These are phyloP conservation scores for Noctuana brunneofusca DNA, from an alignment of 2,888 invertebrate species.

Conservation along the genomic window DNA sequence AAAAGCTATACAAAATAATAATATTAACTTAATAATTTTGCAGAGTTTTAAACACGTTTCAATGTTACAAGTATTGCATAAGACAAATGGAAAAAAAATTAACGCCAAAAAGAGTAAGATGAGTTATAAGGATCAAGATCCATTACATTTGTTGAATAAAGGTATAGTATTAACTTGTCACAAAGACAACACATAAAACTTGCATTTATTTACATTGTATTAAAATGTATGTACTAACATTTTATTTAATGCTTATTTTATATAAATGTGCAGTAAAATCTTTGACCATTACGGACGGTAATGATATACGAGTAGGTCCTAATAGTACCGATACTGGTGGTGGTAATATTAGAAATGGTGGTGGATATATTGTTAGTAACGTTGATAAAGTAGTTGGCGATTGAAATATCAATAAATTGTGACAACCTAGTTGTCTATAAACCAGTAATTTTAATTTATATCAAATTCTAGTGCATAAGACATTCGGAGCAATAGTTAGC, in stretches of 20 bases:
- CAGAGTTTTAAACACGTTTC: constrained; percentile 68
- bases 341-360: too few relatives aligned
- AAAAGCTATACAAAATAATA: too few relatives aligned
- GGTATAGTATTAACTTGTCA: constrained; percentile 47
- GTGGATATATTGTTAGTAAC: too few relatives aligned
- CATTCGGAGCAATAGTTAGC: constrained; percentile 64
- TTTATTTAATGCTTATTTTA: too few relatives aligned
- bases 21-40: too few relatives aligned
- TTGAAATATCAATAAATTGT: too few relatives aligned
- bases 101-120: not conserved
- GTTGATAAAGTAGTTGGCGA: too few relatives aligned
- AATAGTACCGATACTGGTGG: too few relatives aligned
- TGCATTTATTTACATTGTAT: not conserved
- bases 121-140: constrained; percentile 51
- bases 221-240: not conserved
- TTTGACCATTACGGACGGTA: too few relatives aligned
- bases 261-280: too few relatives aligned
- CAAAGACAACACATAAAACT: not conserved
- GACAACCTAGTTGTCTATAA: too few relatives aligned
- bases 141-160: constrained; percentile 63
- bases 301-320: too few relatives aligned
- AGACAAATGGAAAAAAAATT: constrained; percentile 54
- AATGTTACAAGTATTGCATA: constrained; percentile 72
- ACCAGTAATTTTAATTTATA: not conserved
- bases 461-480: constrained; percentile 58